Base-by-base conservation (phyloP, 2,113 vertebrate species). In the Bubo scandiacus region DNA sequence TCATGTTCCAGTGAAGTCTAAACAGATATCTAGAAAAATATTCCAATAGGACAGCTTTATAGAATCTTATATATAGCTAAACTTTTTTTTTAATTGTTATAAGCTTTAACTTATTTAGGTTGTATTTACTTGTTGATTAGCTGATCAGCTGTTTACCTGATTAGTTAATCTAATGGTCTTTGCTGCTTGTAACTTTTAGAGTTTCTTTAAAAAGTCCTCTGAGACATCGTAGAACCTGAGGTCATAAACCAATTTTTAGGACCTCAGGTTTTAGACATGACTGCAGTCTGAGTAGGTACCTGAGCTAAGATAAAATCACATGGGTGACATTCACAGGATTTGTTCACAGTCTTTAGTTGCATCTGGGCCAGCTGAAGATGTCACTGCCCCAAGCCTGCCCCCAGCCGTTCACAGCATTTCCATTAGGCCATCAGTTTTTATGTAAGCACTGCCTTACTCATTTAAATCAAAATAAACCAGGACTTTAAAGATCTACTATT, bases 361-460 rank as follows among this genome's bases (percentile, higher is more conserved):
- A 30, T 42, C 52, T 84, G 47, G 47, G 11, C 61, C 42, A 59
- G 29, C 4, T 82, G 36, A 59, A 49, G 38, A 30, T 90, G 79
- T 77, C 71, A 22, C 58, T 88, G 66, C 68, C 80, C 59, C 5
- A 16, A 8, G n/a, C 38, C 74, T 94, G 51, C 13, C 66, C 51
- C 43, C 10, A 30, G 1, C 49, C 70, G 34, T 81, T 73, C 75
- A 45, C 26, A 52, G 75, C 0, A 20, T 77, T 90, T 80, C 71
- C 45, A 32, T 62, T 78, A 14, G 54, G 12, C 11, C 5, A 0
- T 12, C 38, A 2, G 1, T n/a, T 40, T 80, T 26, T 75, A 3
- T 75, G 6, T 82, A 36, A 81, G 21, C 57, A 11, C 11, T 49
- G 18, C 29, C 42, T 62, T 81, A 40, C 30, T 94, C 34, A 22